A percentile compares a stretch with the other conserved stretches of the same genome.
Conservation (phyloP, 2,888 invertebrate species). For the Orthosia gracilis region DNA sequence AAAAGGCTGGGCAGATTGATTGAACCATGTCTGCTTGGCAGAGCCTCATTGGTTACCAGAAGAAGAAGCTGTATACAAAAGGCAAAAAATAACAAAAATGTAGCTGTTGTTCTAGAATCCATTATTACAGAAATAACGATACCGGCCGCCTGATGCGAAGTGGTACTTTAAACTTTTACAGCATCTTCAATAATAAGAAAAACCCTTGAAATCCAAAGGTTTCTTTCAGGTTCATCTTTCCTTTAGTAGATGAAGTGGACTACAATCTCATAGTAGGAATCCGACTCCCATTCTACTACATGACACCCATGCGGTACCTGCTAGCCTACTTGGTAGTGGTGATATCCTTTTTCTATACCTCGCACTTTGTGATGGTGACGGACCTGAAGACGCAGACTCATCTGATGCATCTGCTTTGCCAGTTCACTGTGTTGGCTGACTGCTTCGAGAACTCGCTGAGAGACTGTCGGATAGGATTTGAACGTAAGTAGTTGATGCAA, state of each 20-base stretch:
- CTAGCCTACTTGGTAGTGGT: slow-evolving; percentile 73
- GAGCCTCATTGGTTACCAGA: no score
- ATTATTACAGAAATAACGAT: neutral
- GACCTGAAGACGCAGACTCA: slow-evolving; percentile 82
- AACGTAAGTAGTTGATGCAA: slow-evolving; percentile 64
- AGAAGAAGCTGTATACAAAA: neutral
- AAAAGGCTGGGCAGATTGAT: no score
- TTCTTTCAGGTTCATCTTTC: slow-evolving; percentile 80
- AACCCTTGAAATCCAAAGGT: no score
- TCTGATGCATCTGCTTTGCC: slow-evolving; percentile 82
- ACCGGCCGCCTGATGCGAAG: neutral
- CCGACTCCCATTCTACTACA: slow-evolving; percentile 77
- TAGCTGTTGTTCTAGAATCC: neutral
- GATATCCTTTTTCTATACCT: slow-evolving; percentile 75
- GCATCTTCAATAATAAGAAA: no score
- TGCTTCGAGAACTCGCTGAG: slow-evolving; percentile 80
- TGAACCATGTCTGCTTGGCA: no score
- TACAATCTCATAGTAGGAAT: slow-evolving; percentile 81
- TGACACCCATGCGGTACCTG: slow-evolving; percentile 71
- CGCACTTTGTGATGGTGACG: slow-evolving; percentile 83
- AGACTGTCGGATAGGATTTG: slow-evolving; percentile 73
- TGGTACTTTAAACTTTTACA: neutral
- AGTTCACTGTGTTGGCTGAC: slow-evolving; percentile 79
- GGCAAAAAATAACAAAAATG: neutral
- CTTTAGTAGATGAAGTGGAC: slow-evolving; percentile 81